Evolutionary conservation across 2,797 vertebrate genomes (phyloP).

Genomic region (Novumbra hubbsi): DNA sequence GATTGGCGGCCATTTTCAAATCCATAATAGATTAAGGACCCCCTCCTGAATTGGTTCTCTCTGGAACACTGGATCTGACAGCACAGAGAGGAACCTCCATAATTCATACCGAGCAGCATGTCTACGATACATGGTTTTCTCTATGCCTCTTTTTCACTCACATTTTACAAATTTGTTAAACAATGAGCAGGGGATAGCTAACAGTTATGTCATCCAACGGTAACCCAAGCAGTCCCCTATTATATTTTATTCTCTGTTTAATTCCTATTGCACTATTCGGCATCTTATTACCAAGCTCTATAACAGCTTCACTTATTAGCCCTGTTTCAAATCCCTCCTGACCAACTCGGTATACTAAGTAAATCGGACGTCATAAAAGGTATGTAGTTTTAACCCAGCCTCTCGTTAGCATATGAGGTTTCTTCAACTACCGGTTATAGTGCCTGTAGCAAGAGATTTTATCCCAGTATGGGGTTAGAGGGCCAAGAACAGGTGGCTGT

Average conservation of each 20-base stretch:
- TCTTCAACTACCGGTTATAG: background rate
- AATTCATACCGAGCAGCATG: constrained; percentile 46
- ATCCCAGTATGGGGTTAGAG: background rate
- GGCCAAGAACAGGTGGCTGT: background rate
- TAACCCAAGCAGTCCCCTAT: constrained; percentile 16
- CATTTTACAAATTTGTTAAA: constrained; percentile 5
- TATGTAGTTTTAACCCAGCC: background rate
- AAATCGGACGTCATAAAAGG: background rate
- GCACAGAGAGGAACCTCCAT: constrained; percentile 38
- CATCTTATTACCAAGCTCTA: constrained; percentile 45
- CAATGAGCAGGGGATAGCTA: background rate
- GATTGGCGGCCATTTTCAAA: constrained; percentile 35
- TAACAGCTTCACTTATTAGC: constrained; percentile 48
- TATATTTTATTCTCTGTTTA: background rate
- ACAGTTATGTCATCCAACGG: constrained; percentile 19
- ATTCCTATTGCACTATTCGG: constrained; percentile 50
- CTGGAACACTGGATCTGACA: constrained; percentile 34
- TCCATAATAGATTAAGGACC: constrained; percentile 41
- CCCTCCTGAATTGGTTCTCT: constrained; percentile 33
- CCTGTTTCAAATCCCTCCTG: constrained; percentile 42
- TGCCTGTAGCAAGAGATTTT: background rate
- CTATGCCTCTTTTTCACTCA: background rate
- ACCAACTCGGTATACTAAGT: constrained; percentile 18
- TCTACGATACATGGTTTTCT: constrained; percentile 5
- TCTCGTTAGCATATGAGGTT: background rate